Percentiles rank a stretch among this genome's conserved stretches.
Evolutionary conservation across 2,888 invertebrate genomes (phyloP).

Genomic region (Himalopsyche kuldschensis): DNA sequence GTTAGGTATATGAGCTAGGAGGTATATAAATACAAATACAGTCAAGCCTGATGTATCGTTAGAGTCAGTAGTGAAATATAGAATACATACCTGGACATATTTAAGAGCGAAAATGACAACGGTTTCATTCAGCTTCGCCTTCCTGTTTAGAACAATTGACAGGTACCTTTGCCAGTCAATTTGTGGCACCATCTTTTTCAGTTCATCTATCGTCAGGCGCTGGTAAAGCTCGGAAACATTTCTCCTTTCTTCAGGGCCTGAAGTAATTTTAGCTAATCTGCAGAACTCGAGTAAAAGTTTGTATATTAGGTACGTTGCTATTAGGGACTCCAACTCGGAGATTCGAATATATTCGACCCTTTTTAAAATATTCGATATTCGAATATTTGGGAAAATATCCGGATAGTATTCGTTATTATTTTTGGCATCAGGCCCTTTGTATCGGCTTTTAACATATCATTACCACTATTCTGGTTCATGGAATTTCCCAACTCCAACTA

Average conservation of each 20-base stretch:
- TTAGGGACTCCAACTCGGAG: too few species aligned
- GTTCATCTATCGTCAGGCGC: slow-evolving; percentile 71
- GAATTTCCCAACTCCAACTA: too few species aligned
- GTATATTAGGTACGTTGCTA: neutral
- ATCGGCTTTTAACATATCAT: too few species aligned
- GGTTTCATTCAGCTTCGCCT: slow-evolving; percentile 63
- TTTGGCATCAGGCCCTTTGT: too few species aligned
- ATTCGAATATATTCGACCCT: too few species aligned
- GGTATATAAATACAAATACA: too few species aligned
- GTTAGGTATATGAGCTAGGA: too few species aligned
- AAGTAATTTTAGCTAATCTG: slow-evolving; percentile 69
- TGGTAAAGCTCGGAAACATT: slow-evolving; percentile 85
- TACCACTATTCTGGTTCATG: too few species aligned
- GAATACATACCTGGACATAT: slow-evolving; percentile 62
- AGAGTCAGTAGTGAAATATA: neutral
- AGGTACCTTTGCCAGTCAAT: slow-evolving; percentile 75
- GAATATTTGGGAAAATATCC: too few species aligned
- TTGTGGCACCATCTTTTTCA: slow-evolving; percentile 68
- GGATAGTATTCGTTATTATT: too few species aligned
- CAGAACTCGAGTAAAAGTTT: neutral
- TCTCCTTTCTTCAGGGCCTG: slow-evolving; percentile 75
- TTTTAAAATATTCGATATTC: neutral
- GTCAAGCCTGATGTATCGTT: too few species aligned
- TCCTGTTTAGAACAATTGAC: slow-evolving; percentile 66
- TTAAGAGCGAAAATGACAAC: slow-evolving; percentile 75